phyloP scores from a whole-genome alignment of 2,888 invertebrate genomes.

The Sepioteuthis lessoniana region DNA sequence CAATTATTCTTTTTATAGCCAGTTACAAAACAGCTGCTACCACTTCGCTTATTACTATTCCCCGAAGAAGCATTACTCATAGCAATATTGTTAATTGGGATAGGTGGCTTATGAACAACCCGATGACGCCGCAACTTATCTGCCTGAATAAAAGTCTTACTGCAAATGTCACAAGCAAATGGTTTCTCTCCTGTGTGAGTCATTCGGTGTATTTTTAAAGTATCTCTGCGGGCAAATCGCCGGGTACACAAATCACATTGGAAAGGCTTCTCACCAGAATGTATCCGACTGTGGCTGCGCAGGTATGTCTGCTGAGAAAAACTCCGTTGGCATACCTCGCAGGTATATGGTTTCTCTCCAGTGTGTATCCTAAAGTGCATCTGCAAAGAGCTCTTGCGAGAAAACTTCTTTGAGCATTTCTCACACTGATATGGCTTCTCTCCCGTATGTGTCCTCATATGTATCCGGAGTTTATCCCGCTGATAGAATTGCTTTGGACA shows the following conservation, averaged over 20 bases:
- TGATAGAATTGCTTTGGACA: conserved; percentile 36
- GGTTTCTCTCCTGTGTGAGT: conserved; percentile 36
- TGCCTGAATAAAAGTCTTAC: not conserved
- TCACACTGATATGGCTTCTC: not conserved
- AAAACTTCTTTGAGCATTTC: not conserved
- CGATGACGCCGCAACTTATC: not conserved
- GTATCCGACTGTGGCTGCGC: not conserved
- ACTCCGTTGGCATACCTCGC: not conserved
- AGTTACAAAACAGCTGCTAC: not conserved
- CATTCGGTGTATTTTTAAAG: not conserved
- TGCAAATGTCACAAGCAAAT: conserved; percentile 4
- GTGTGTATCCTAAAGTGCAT: not conserved
- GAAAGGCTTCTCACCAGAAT: not conserved
- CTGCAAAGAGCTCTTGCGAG: not conserved
- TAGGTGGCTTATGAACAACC: not conserved
- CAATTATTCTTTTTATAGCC: not conserved
- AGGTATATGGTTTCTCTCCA: not conserved
- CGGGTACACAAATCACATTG: conserved; percentile 35
- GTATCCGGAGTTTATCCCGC: conserved; percentile 10
- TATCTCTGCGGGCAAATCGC: not conserved
- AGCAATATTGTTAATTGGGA: not conserved
- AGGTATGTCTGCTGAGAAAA: not conserved
- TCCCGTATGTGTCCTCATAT: not conserved
- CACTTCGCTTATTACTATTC: not conserved
- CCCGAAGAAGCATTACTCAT: not conserved